phyloP scores from a whole-genome alignment of 2,888 invertebrate genomes.

The Ypsolopha scabrella region DNA sequence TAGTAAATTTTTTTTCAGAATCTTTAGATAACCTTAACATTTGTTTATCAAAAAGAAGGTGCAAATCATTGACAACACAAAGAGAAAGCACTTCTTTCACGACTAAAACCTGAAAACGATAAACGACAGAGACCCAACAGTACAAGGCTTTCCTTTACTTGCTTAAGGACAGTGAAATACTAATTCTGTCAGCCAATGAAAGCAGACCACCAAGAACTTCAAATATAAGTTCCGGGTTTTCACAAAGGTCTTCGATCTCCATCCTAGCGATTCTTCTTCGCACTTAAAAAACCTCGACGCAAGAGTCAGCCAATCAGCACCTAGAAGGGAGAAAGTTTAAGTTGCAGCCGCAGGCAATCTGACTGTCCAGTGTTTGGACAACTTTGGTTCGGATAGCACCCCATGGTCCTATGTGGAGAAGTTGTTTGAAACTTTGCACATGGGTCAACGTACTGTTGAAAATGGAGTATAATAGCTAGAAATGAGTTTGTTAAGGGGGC shows the following conservation, averaged over 20 bases:
- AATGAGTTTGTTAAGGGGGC: too few species aligned
- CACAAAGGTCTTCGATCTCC: too few species aligned
- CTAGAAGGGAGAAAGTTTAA: conserved; percentile 9
- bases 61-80: conserved; percentile 29
- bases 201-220: neutral
- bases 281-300: conserved; percentile 13
- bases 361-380: too few species aligned
- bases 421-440: too few species aligned
- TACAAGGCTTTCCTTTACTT: conserved; percentile 26
- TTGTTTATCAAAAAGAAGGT: conserved; percentile 18
- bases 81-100: neutral
- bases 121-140: conserved; percentile 25
- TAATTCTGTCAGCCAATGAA: conserved; percentile 14
- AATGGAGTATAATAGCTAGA: too few species aligned
- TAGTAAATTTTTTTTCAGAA: too few species aligned
- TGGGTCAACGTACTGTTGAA: too few species aligned
- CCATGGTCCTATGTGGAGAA: too few species aligned
- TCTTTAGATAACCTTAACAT: too few species aligned
- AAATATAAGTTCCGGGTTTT: neutral
- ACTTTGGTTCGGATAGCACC: too few species aligned
- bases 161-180: conserved; percentile 36
- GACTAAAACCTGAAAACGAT: conserved; percentile 17
- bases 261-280: conserved; percentile 23
- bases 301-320: conserved; percentile 11
- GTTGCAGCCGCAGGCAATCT: too few species aligned